Conservation (phyloP, 2,797 vertebrate species). For the Channallabes apus region DNA sequence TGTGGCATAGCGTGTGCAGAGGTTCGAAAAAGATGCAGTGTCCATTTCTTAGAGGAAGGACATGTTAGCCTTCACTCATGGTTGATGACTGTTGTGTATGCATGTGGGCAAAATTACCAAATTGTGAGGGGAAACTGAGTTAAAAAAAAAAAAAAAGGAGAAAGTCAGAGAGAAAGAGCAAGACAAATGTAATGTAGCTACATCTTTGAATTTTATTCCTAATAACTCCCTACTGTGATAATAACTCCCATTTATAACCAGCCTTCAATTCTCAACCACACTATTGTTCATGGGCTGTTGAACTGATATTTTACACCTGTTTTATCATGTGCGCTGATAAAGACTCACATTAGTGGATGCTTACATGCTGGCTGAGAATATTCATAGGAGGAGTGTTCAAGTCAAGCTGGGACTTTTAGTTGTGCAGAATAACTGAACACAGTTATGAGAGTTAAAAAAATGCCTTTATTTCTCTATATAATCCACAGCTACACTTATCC, state of each 20-base stretch:
- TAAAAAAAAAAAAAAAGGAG: neutral
- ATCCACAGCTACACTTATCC: too few species aligned
- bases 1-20: neutral
- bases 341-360: neutral
- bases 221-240: conserved; percentile 43
- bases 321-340: conserved; percentile 21
- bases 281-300: conserved; percentile 30
- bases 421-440: too few species aligned
- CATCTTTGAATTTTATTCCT: conserved; percentile 39
- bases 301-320: conserved; percentile 35
- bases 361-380: conserved; percentile 1
- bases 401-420: too few species aligned
- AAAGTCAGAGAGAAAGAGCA: conserved; percentile 7
- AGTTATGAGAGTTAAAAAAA: too few species aligned
- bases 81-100: neutral
- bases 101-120: neutral
- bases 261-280: conserved; percentile 28
- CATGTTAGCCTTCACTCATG: neutral
- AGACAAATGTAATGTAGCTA: conserved; percentile 34
- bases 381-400: too few species aligned
- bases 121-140: neutral
- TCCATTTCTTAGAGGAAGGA: neutral
- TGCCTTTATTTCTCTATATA: too few species aligned
- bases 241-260: conserved; percentile 41
- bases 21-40: neutral